phyloP scores from a whole-genome alignment of 2,797 vertebrate species.

The Tangara arthus region DNA sequence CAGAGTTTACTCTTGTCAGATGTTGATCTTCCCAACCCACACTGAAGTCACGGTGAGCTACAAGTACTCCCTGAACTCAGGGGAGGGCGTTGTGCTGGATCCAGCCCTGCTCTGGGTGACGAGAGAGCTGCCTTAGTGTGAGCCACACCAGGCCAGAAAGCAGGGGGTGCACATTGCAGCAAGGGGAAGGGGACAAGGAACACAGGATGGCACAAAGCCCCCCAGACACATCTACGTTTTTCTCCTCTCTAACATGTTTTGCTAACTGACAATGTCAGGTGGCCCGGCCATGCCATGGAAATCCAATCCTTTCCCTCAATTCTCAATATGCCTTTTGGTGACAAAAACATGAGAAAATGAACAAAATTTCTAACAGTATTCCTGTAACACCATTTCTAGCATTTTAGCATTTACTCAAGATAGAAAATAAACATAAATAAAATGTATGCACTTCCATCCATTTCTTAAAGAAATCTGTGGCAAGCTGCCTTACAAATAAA shows the following conservation, averaged over 20 bases:
- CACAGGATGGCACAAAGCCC: not conserved
- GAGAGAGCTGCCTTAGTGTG: not conserved
- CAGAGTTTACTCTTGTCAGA: not conserved
- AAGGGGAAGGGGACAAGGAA: not conserved
- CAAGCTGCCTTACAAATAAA: conserved; percentile 13
- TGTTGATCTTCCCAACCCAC: not conserved
- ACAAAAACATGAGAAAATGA: not conserved
- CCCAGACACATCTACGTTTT: not conserved
- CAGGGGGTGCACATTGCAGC: fast-evolving
- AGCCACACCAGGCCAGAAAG: not conserved
- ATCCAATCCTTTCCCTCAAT: not conserved
- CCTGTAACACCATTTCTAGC: not conserved
- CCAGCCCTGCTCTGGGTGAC: fast-evolving
- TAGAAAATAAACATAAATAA: not conserved
- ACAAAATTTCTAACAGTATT: not conserved
- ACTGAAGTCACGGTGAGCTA: not conserved
- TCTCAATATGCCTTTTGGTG: not conserved
- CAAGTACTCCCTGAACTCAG: not conserved
- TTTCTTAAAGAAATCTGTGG: not conserved
- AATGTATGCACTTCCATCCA: not conserved
- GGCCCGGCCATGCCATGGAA: not conserved
- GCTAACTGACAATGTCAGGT: not conserved
- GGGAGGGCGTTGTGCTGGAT: not conserved
- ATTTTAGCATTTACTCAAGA: not conserved
- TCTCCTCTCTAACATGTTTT: not conserved